Base-by-base conservation (phyloP, 2,888 invertebrate species). In the Drosophila paramelanica region DNA sequence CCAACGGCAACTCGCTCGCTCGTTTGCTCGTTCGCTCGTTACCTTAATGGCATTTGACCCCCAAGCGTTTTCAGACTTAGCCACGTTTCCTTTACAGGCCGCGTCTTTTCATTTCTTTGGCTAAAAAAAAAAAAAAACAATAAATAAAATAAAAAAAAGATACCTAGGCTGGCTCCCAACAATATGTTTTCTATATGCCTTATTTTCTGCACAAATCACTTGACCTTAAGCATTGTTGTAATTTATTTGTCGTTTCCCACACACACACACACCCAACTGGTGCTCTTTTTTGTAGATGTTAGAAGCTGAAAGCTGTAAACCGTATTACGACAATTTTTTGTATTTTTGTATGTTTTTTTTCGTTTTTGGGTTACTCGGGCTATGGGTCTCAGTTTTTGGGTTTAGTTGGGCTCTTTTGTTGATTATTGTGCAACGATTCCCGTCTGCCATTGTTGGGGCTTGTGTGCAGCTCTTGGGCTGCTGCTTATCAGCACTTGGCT, bases 211-310 rank as follows among this genome's bases (percentile, higher is more conserved):
- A 80, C 83, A 88, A 81, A 81, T 89, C 79, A 75, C 77, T 87
- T 85, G 85, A 85, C 85, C 85, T 85, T 85, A 85, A 89, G 89
- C 85, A 87, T 84, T 89, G 81, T 82, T 78, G 89, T 85, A 89
- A 85, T 84, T 89, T 84, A 85, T 85, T 87, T 85, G 88, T 81
- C 81, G 85, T 79, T 84, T 88, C 89, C 89, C 84, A 83, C 80
- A 83, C 74, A 78, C 58, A 66, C 25, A 46, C 38, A 49, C 36
- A 33, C 10, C 36, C 13, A 51, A 27, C 25, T 39, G 14, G 4
- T 8, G 49, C 38, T 67, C 20, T 65, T 65, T 64, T 23, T 60
- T 65, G 36, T 66, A 66, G 41, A 10, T 66, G 60, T 56, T 76
- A 83, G 88, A 83, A 83, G 86, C 78, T 78, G 58, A 59, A 56